A percentile compares a stretch with the other conserved stretches of the same genome.
Evolutionary conservation across 2,888 invertebrate genomes (phyloP).

Genomic region (Cantharis nigra): DNA sequence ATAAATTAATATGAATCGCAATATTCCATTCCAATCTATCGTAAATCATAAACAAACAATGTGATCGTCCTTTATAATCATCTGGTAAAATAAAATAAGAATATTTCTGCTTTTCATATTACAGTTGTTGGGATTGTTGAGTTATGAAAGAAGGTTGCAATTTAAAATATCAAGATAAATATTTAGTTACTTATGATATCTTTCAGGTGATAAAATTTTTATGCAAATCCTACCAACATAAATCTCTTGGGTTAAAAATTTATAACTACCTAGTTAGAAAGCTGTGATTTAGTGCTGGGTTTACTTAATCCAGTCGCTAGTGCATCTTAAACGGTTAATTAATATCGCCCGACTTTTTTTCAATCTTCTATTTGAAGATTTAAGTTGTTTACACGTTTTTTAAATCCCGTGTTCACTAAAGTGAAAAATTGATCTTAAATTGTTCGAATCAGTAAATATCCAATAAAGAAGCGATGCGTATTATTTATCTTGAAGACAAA

Average conservation of each 20-base stretch:
- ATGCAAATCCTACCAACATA: slow-evolving; percentile 23
- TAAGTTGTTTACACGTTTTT: background rate
- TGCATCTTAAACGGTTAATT: slow-evolving; percentile 16
- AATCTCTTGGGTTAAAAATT: slow-evolving; percentile 23
- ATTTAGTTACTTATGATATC: background rate
- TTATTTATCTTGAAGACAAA: background rate
- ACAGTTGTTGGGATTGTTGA: background rate
- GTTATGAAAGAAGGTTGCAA: background rate
- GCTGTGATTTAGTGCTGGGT: slow-evolving; percentile 19
- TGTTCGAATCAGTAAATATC: background rate
- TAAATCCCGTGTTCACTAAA: background rate
- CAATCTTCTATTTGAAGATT: background rate
- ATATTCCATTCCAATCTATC: background rate
- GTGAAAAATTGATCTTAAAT: background rate
- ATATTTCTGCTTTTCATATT: background rate
- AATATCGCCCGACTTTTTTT: background rate
- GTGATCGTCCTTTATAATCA: background rate
- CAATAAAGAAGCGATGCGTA: background rate
- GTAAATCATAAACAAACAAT: background rate
- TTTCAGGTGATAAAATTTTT: slow-evolving; percentile 19
- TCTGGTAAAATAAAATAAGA: background rate
- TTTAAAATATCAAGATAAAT: background rate
- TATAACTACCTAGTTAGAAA: slow-evolving; percentile 15
- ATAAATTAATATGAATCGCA: background rate
- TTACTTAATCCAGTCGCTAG: slow-evolving; percentile 13